These are phyloP conservation scores for Theodoxus fluviatilis DNA, from an alignment of 2,888 invertebrate species.

Conservation along the genomic window DNA sequence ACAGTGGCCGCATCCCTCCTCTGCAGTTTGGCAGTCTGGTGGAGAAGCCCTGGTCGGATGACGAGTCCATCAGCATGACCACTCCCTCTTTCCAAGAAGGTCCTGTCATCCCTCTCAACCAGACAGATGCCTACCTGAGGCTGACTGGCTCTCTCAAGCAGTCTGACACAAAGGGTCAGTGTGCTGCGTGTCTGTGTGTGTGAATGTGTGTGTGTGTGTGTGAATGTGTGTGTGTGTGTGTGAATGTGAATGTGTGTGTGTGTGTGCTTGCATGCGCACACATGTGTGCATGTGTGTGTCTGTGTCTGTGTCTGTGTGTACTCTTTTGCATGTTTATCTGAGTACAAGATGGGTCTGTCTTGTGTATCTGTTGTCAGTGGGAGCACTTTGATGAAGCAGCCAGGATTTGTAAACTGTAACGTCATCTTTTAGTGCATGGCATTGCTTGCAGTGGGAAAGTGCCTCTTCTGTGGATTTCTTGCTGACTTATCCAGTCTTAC, in stretches of 20 bases:
- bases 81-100: constrained; percentile 40
- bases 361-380: no score
- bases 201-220: background rate
- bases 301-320: no score
- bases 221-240: background rate
- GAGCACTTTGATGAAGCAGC: no score
- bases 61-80: constrained; percentile 48
- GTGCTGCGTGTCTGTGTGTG: background rate
- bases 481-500: no score
- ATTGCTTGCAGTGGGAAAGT: no score
- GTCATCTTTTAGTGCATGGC: no score
- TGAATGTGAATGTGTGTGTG: background rate
- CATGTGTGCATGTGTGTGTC: constrained; percentile 54
- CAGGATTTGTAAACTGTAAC: no score
- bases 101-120: constrained; percentile 50
- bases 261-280: constrained; percentile 35
- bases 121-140: constrained; percentile 33
- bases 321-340: no score
- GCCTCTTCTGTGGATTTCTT: no score
- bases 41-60: constrained; percentile 51
- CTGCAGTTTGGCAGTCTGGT: constrained; percentile 55
- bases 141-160: background rate
- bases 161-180: background rate
- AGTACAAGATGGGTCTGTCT: no score
- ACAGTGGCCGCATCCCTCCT: no score